Conservation (phyloP, 1,140 invertebrate species). For the Drosophila setifemur region DNA sequence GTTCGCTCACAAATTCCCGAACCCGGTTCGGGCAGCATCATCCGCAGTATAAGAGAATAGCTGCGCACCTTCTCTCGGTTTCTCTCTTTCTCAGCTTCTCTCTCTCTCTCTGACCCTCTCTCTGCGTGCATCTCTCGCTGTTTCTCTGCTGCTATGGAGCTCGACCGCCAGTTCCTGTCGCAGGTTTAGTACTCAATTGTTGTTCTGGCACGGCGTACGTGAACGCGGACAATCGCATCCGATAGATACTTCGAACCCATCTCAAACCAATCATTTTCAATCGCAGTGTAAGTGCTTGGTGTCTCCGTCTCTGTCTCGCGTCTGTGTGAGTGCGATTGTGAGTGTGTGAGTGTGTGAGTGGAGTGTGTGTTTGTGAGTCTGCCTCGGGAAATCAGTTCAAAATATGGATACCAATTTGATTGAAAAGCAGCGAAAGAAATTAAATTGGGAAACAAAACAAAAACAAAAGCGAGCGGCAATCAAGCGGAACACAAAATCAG, state of each 20-base stretch:
- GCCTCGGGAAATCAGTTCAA: slow-evolving; percentile 18
- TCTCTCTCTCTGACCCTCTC: not conserved
- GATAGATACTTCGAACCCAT: slow-evolving; percentile 4
- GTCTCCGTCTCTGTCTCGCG: slow-evolving; percentile 19
- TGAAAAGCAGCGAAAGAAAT: slow-evolving; percentile 8
- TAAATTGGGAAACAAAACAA: not conserved
- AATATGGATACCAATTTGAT: slow-evolving; percentile 15
- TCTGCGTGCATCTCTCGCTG: not conserved
- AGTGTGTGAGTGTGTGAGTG: not conserved
- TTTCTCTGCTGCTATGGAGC: slow-evolving; percentile 58
- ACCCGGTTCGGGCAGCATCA: slow-evolving; percentile 8
- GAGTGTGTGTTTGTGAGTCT: not conserved
- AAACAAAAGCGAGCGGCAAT: slow-evolving; percentile 24
- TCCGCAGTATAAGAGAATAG: slow-evolving; percentile 16
- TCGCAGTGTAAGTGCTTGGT: slow-evolving; percentile 39
- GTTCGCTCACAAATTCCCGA: slow-evolving; percentile 18
- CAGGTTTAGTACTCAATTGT: slow-evolving; percentile 82
- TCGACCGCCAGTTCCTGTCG: too few relatives aligned
- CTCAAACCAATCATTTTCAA: slow-evolving; percentile 15
- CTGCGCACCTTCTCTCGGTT: slow-evolving; percentile 5
- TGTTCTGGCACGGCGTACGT: slow-evolving; percentile 73
- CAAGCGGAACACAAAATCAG: slow-evolving; percentile 23
- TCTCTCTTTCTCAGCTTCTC: slow-evolving; percentile 3
- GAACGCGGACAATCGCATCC: slow-evolving; percentile 57
- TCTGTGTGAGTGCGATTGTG: slow-evolving; percentile 5